Evolutionary conservation across 2,888 invertebrate genomes (phyloP), one percentile per base, ranked within the genome.

Genomic region (Megalurothrips usitatus): DNA sequence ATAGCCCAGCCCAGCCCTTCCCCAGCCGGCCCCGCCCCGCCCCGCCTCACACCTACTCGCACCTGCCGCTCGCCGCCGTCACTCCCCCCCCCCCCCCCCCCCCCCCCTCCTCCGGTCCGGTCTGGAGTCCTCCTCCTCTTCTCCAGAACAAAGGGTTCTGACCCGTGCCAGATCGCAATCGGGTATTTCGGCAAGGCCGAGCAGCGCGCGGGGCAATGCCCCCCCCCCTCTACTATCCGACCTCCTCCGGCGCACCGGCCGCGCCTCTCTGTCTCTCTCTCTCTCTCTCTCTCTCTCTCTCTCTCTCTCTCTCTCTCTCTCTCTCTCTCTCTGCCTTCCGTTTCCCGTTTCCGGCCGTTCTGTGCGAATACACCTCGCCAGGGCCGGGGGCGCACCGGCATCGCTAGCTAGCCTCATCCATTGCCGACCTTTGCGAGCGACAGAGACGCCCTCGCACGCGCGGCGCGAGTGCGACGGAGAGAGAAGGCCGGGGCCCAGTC

Each of bases 81-180:
- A 12, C 58, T 19, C 58, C 19, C 58, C 14, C 58, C 17, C 58
- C 14, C 52, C 14, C 10, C n/a, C 58, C 14, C 58, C 58, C 6
- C 14, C 58, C n/a, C 58, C n/a, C n/a, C n/a, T n/a, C n/a, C n/a
- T n/a, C n/a, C n/a, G n/a, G n/a, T n/a, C n/a, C n/a, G n/a, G n/a
- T n/a, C n/a, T n/a, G 4, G n/a, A 58, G 58, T 19, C 58, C 58
- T 43, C 34, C 6, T 19, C 58, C 58, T 43, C 34, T 43, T 43
- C 6, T 6, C 34, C 34, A 26, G 68, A 75, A 75, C 68, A 75
- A 75, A 75, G 68, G 68, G 23, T 75, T 26, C 26, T 26, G 68
- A 75, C 68, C 12, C 68, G 26, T 23, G 26, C 68, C 23, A 75
- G 68, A 75, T 75, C 68, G 68, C 68, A 26, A 75, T 75, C 68